Conservation (phyloP, 1,140 invertebrate species). For the Brachionus asplanchnoidis region DNA sequence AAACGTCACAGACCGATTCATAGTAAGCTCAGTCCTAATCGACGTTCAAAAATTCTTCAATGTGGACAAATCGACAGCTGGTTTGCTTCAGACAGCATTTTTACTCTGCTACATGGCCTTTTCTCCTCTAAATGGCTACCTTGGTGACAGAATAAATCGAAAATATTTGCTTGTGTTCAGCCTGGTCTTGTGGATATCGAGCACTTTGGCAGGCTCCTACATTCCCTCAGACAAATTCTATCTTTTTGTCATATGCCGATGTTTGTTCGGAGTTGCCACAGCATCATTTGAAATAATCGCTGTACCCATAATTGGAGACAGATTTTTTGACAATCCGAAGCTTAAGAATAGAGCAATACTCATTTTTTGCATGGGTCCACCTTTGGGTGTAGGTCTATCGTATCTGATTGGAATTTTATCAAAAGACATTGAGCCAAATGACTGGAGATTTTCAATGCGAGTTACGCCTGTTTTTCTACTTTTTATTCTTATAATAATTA, state of each 20-base stretch:
- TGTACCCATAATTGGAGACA: slow-evolving; percentile 19
- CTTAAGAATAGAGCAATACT: background rate
- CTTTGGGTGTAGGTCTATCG: slow-evolving; percentile 1
- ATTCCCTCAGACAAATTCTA: slow-evolving; percentile 1
- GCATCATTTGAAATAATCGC: slow-evolving; percentile 40
- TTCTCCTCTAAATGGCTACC: slow-evolving; percentile 37
- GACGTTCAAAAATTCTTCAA: slow-evolving; percentile 31
- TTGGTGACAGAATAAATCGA: slow-evolving; percentile 40
- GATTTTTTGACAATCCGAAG: background rate
- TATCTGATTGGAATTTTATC: slow-evolving; percentile 16
- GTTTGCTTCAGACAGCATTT: slow-evolving; percentile 32
- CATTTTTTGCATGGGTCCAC: slow-evolving; percentile 28
- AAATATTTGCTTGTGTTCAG: slow-evolving; percentile 38
- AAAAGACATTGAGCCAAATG: slow-evolving; percentile 13
- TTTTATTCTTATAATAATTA: background rate
- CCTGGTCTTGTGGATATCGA: slow-evolving; percentile 13
- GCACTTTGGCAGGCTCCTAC: slow-evolving; percentile 6
- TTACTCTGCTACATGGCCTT: slow-evolving; percentile 31
- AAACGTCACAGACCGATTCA: slow-evolving; percentile 35
- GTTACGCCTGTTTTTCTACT: slow-evolving; percentile 1
- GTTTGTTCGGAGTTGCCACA: slow-evolving; percentile 37
- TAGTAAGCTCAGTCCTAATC: slow-evolving; percentile 30
- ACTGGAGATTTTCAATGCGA: slow-evolving; percentile 30
- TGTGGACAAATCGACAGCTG: slow-evolving; percentile 36
- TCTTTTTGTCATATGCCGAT: slow-evolving; percentile 3